phyloP scores from a whole-genome alignment of 2,797 vertebrate species.

The Brachyalestes nurse region DNA sequence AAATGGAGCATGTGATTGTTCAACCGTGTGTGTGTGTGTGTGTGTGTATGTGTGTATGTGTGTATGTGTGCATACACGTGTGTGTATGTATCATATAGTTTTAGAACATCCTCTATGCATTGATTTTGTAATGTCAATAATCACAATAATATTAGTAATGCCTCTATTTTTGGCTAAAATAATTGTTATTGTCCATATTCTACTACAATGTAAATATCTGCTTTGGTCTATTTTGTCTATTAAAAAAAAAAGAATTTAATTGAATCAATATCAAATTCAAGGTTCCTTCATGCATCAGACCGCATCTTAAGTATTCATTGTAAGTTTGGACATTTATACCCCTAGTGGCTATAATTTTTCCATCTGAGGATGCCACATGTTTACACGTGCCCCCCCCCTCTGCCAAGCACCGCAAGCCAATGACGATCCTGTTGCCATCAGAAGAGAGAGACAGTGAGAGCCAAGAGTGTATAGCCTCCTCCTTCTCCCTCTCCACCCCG shows the following conservation, averaged over 20 bases:
- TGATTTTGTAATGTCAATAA: background rate
- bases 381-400: slow-evolving; percentile 55
- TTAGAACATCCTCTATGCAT: no score
- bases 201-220: background rate
- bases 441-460: slow-evolving; percentile 27
- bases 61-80: slow-evolving; percentile 63
- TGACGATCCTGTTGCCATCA: slow-evolving; percentile 54
- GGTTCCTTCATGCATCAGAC: no score
- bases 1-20: slow-evolving; percentile 83
- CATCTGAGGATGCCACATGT: slow-evolving; percentile 63
- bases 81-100: no score
- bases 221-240: background rate
- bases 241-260: no score
- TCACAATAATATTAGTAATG: no score
- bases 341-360: slow-evolving; percentile 44
- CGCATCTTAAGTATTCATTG: background rate
- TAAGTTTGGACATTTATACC: background rate
- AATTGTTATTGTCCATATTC: background rate
- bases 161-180: no score
- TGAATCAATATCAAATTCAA: no score
- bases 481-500: slow-evolving; percentile 40
- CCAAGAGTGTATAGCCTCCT: slow-evolving; percentile 15
- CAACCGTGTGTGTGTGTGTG: slow-evolving; percentile 67
- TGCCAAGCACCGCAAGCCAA: slow-evolving; percentile 50
- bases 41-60: slow-evolving; percentile 47